Conservation (phyloP, 2,113 vertebrate species). For the Raja brachyura region DNA sequence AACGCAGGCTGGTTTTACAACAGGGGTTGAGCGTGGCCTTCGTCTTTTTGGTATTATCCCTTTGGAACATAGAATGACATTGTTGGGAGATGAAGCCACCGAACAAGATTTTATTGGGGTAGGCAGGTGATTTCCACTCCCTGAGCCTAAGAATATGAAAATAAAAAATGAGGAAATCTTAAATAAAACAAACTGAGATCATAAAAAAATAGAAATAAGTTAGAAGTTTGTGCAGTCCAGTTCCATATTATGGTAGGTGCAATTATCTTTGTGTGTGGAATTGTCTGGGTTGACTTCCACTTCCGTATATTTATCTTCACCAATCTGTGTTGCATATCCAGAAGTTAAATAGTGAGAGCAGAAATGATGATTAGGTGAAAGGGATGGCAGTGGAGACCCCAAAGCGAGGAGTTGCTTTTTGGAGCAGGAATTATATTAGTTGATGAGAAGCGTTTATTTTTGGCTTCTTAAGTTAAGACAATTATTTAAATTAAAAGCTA, state of each 20-base stretch:
- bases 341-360: background rate
- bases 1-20: conserved; percentile 50
- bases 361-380: no score
- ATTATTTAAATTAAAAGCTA: no score
- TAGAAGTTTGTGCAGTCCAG: background rate
- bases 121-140: conserved; percentile 61
- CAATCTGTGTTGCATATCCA: background rate
- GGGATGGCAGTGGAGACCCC: no score
- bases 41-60: conserved; percentile 17
- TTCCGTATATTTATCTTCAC: background rate
- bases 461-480: no score
- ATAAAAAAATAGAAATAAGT: background rate
- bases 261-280: background rate
- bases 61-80: background rate
- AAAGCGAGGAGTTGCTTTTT: no score
- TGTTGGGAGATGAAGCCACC: conserved; percentile 40
- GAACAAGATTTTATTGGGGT: conserved; percentile 56
- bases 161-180: conserved; percentile 22
- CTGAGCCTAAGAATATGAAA: conserved; percentile 50
- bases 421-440: no score
- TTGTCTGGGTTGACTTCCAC: background rate
- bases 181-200: background rate
- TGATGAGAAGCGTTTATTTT: no score
- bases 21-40: conserved; percentile 35
- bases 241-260: background rate